Conservation (phyloP, 2,888 invertebrate genomes). For the Flexamia atlantica region DNA sequence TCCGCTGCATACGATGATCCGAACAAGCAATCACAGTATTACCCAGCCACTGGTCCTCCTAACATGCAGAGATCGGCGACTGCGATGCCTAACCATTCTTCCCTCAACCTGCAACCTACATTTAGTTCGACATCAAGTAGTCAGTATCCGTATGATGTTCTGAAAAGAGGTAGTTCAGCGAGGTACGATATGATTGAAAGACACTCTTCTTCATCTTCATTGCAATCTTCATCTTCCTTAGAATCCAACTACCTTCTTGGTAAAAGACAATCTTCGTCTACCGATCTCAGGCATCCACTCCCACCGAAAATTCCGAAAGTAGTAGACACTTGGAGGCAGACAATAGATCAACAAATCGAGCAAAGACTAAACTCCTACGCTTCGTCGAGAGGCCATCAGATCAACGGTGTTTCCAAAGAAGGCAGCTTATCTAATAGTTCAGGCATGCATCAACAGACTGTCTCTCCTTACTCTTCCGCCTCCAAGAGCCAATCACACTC, state of each 20-base stretch:
- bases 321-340: conserved; percentile 77
- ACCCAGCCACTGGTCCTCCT: conserved; percentile 58
- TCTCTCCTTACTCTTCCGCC: conserved; percentile 15
- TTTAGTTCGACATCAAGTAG: conserved; percentile 23
- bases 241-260: conserved; percentile 66
- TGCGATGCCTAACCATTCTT: conserved; percentile 2
- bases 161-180: conserved; percentile 54
- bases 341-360: conserved; percentile 78
- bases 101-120: conserved; percentile 14
- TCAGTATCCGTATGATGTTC: conserved; percentile 54
- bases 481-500: conserved; percentile 18
- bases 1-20: conserved; percentile 56
- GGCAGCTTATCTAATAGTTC: conserved; percentile 28
- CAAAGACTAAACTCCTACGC: conserved; percentile 76
- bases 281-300: conserved; percentile 71
- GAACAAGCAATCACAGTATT: conserved; percentile 57
- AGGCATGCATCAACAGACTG: conserved; percentile 2
- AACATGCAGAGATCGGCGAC: conserved; percentile 37
- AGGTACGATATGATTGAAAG: conserved; percentile 56
- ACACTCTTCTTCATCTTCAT: conserved; percentile 44
- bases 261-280: conserved; percentile 59
- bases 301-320: conserved; percentile 76
- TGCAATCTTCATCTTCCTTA: conserved; percentile 67
- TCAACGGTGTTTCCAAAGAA: conserved; percentile 58
- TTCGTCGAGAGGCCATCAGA: conserved; percentile 64